Percentiles rank a stretch among this genome's conserved stretches.
These are phyloP conservation scores for Horisme vitalbata DNA, from an alignment of 2,888 invertebrate genomes.

Conservation along the genomic window DNA sequence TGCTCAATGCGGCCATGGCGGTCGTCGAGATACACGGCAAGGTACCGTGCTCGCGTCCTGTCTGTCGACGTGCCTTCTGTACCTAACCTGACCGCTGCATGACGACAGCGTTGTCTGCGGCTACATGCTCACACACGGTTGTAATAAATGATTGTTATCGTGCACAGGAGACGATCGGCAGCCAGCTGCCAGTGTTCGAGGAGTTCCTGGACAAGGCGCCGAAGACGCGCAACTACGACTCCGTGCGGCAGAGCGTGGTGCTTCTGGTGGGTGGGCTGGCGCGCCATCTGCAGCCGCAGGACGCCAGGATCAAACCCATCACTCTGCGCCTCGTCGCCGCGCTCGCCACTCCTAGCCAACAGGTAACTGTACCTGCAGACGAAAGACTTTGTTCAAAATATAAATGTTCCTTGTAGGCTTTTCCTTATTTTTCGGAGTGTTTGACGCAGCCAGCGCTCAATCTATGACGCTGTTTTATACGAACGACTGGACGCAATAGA, in stretches of 20 bases:
- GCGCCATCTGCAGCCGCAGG: constrained; percentile 95
- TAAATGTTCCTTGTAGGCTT: too few species aligned
- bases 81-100: too few species aligned
- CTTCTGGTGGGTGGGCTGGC: constrained; percentile 98
- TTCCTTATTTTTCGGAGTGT: too few species aligned
- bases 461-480: too few species aligned
- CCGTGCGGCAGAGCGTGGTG: constrained; percentile 97
- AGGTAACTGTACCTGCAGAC: constrained; percentile 71
- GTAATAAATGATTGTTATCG: not conserved
- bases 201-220: constrained; percentile 96
- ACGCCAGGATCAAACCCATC: constrained; percentile 96
- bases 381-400: not conserved
- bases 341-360: constrained; percentile 97
- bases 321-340: constrained; percentile 94
- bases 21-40: constrained; percentile 97
- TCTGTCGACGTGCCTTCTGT: too few species aligned
- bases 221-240: constrained; percentile 94
- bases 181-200: constrained; percentile 95
- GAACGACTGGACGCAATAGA: too few species aligned
- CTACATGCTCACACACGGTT: too few species aligned
- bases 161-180: constrained; percentile 84
- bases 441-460: too few species aligned
- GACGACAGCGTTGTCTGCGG: too few species aligned
- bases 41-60: too few species aligned
- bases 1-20: constrained; percentile 96